Conservation (phyloP, 2,888 invertebrate species). For the Chymomyza procnemis region DNA sequence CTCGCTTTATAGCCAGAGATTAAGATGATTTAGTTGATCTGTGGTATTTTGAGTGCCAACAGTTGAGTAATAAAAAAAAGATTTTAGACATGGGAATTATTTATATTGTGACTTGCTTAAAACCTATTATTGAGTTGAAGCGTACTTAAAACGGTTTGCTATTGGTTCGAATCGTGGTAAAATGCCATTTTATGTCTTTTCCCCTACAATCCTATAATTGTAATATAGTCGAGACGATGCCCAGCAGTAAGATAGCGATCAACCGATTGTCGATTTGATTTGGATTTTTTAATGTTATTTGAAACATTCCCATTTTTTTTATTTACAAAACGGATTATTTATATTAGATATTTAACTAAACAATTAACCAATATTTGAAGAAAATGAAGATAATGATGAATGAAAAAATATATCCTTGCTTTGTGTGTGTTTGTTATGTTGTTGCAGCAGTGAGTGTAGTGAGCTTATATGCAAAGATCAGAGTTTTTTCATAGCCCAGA, state of each 20-base stretch:
- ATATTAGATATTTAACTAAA: neutral
- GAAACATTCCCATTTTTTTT: neutral
- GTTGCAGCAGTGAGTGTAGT: neutral
- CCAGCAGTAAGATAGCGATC: neutral
- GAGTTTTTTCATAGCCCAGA: neutral
- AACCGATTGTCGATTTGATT: neutral
- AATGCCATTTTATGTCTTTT: no score
- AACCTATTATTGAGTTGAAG: no score
- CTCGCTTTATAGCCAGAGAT: neutral
- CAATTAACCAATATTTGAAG: neutral
- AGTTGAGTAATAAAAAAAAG: no score
- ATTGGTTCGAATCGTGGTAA: no score
- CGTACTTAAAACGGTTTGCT: no score
- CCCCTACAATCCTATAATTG: no score
- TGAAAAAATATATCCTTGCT: neutral
- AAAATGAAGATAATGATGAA: neutral
- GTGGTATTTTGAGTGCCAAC: no score
- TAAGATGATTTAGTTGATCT: neutral
- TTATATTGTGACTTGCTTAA: no score
- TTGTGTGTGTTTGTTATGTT: neutral
- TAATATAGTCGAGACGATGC: no score
- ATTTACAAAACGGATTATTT: neutral
- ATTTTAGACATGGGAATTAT: no score
- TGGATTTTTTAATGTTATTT: neutral
- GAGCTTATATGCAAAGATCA: neutral